phyloP scores from a whole-genome alignment of 2,113 vertebrate genomes.

The Onychostruthus taczanowskii region DNA sequence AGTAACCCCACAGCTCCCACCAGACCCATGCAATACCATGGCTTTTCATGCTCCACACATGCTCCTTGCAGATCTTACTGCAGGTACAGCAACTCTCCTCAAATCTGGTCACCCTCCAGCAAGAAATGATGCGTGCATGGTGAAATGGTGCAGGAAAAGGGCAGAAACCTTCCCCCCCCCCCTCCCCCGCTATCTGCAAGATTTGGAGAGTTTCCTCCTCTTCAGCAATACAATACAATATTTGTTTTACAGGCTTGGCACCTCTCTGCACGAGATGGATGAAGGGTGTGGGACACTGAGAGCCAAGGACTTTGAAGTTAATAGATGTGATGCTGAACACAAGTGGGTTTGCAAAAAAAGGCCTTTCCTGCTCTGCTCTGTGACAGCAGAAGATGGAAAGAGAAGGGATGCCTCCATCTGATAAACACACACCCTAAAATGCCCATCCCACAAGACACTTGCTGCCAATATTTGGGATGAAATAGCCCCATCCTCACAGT shows the following conservation, averaged over 20 bases:
- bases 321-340: background rate
- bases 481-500: background rate
- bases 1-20: background rate
- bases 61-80: background rate
- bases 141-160: background rate
- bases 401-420: rapidly evolving
- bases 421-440: rapidly evolving
- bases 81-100: background rate
- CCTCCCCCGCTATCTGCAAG: background rate
- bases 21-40: too few species aligned
- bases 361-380: background rate
- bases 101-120: too few species aligned
- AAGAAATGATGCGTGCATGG: rapidly evolving
- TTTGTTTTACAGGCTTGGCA: background rate
- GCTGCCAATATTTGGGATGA: too few species aligned
- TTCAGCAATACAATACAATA: too few species aligned
- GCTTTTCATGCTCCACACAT: background rate
- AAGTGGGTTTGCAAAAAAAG: background rate
- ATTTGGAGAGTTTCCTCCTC: background rate
- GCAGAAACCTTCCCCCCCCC: background rate
- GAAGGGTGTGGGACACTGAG: background rate
- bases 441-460: background rate
- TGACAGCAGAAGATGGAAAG: background rate
- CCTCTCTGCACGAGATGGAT: background rate
- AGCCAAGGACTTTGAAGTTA: background rate